A percentile compares a stretch with the other conserved stretches of the same genome.
phyloP scores from a whole-genome alignment of 2,797 vertebrate species.

The Hybognathus amarus region DNA sequence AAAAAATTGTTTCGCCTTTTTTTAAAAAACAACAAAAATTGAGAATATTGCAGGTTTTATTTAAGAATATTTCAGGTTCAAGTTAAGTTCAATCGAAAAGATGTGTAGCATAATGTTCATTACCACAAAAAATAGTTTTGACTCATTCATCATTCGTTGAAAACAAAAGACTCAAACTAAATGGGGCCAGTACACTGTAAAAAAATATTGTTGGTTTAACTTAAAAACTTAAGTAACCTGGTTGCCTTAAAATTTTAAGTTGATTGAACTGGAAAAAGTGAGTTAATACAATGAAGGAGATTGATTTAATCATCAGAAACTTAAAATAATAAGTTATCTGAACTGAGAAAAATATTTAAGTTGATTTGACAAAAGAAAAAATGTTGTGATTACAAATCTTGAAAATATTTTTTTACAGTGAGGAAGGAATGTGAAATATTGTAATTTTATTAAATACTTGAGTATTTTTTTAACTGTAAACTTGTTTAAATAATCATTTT shows the following conservation, averaged over 20 bases:
- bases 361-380: too few relatives aligned
- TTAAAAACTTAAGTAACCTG: too few relatives aligned
- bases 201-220: too few relatives aligned
- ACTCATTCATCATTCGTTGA: background rate
- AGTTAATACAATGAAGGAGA: too few relatives aligned
- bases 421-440: background rate
- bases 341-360: too few relatives aligned
- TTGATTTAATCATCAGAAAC: too few relatives aligned
- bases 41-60: background rate
- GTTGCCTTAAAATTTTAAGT: too few relatives aligned
- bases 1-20: background rate
- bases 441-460: background rate
- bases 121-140: background rate
- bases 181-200: background rate
- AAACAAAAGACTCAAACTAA: background rate
- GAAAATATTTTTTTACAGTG: too few relatives aligned
- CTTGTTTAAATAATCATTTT: background rate
- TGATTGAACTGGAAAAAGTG: too few relatives aligned
- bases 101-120: background rate
- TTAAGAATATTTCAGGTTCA: background rate
- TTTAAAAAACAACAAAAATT: background rate
- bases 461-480: background rate
- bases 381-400: too few relatives aligned
- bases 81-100: background rate
- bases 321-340: too few relatives aligned